Percentiles rank a stretch among this genome's conserved stretches.
phyloP scores from a whole-genome alignment of 2,888 invertebrate genomes.

The Hirtodrosophila trivittata region DNA sequence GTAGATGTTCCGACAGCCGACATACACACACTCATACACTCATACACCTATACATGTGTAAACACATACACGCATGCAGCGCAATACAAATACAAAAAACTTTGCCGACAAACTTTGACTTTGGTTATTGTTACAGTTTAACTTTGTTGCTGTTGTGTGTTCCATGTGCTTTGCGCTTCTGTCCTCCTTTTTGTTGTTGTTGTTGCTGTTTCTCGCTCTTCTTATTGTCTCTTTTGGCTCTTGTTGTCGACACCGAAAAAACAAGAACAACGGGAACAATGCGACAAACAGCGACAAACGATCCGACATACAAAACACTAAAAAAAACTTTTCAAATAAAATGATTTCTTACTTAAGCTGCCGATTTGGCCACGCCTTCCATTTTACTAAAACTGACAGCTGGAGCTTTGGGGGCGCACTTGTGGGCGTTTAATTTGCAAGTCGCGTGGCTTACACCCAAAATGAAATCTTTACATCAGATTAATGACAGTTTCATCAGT shows the following conservation, averaged over 20 bases:
- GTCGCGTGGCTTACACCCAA: slow-evolving; percentile 16
- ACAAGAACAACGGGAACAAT: slow-evolving; percentile 17
- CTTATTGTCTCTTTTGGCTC: neutral
- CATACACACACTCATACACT: slow-evolving; percentile 15
- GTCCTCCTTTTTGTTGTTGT: slow-evolving; percentile 26
- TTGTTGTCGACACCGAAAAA: slow-evolving; percentile 4
- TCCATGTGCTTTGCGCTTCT: slow-evolving; percentile 51
- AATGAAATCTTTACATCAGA: no score
- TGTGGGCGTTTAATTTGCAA: slow-evolving; percentile 19
- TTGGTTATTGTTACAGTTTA: slow-evolving; percentile 79
- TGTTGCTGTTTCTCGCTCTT: slow-evolving; percentile 11
- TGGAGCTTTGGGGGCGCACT: neutral
- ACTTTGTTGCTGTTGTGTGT: slow-evolving; percentile 66
- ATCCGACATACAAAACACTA: slow-evolving; percentile 14
- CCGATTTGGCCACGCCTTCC: slow-evolving; percentile 45
- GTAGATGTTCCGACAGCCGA: slow-evolving; percentile 54
- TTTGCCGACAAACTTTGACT: slow-evolving; percentile 78
- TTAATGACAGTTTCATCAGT: no score
- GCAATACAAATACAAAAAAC: slow-evolving; percentile 58
- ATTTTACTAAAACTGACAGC: neutral
- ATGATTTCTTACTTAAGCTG: slow-evolving; percentile 74
- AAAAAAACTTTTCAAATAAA: slow-evolving; percentile 72
- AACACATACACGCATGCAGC: slow-evolving; percentile 20
- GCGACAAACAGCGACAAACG: slow-evolving; percentile 31
- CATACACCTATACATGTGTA: no score